These are phyloP conservation scores for Prionace glauca DNA, from an alignment of 2,797 vertebrate genomes.

Conservation along the genomic window DNA sequence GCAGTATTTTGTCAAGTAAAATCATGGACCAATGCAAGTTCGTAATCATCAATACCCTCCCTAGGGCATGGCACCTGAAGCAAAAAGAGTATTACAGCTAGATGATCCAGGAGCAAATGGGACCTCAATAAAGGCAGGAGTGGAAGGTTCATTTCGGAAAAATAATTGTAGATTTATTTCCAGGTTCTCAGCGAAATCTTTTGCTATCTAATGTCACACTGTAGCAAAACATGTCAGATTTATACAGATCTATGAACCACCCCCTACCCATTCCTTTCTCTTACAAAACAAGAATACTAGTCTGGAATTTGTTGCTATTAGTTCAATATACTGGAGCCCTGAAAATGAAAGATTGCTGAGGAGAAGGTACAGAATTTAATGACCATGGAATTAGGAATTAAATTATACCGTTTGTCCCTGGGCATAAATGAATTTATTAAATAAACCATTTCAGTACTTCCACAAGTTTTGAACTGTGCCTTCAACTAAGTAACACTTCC, in stretches of 20 bases:
- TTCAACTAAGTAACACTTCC: not conserved
- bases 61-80: too few relatives aligned
- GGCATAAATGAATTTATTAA: not conserved
- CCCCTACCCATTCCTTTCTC: not conserved
- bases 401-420: not conserved
- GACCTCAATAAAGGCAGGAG: not conserved
- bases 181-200: not conserved
- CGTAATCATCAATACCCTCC: too few relatives aligned
- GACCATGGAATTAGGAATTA: not conserved
- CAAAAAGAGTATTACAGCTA: too few relatives aligned
- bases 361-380: not conserved
- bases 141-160: not conserved
- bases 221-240: not conserved
- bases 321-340: not conserved
- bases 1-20: too few relatives aligned
- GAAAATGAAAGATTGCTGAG: not conserved
- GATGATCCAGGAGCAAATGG: not conserved
- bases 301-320: not conserved
- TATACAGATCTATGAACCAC: not conserved
- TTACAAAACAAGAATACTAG: not conserved
- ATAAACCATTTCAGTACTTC: not conserved
- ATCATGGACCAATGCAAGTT: too few relatives aligned
- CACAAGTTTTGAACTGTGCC: not conserved
- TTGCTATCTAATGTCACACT: not conserved
- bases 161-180: not conserved